A percentile compares a stretch with the other conserved stretches of the same genome.
phyloP scores from a whole-genome alignment of 2,113 vertebrate genomes.

The Ophiodon elongatus region DNA sequence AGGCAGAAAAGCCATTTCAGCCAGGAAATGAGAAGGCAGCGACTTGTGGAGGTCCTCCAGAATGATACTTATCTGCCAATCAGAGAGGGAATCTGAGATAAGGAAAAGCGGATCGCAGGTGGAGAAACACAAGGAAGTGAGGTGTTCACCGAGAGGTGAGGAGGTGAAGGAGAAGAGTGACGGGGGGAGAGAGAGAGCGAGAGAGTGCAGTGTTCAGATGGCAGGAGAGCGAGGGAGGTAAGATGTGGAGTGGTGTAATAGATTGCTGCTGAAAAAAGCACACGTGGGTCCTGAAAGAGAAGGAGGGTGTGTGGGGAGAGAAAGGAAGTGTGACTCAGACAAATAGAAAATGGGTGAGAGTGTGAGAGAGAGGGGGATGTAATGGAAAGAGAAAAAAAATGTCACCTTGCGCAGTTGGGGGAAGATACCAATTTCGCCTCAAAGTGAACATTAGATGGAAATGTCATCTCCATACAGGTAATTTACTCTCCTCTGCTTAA shows the following conservation, averaged over 20 bases:
- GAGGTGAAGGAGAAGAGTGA: constrained; percentile 38
- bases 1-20: constrained; percentile 71
- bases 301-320: constrained; percentile 19
- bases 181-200: constrained; percentile 5
- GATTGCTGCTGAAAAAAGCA: constrained; percentile 55
- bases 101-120: constrained; percentile 50
- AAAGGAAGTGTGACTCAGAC: constrained; percentile 54
- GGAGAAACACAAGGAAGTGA: constrained; percentile 52
- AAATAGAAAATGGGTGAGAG: constrained; percentile 37
- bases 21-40: constrained; percentile 75
- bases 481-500: constrained; percentile 67
- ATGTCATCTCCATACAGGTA: constrained; percentile 73
- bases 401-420: constrained; percentile 34
- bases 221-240: background rate
- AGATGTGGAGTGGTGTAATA: constrained; percentile 46
- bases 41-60: constrained; percentile 64
- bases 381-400: constrained; percentile 60
- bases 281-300: constrained; percentile 47
- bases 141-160: constrained; percentile 17
- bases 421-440: constrained; percentile 62
- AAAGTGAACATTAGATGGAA: constrained; percentile 77
- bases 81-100: constrained; percentile 69
- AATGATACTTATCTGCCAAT: constrained; percentile 74
- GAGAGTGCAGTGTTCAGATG: constrained; percentile 18
- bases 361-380: background rate